A percentile compares a stretch with the other conserved stretches of the same genome.
phyloP scores from a whole-genome alignment of 2,888 invertebrate genomes.

The Eristalinus aeneus region DNA sequence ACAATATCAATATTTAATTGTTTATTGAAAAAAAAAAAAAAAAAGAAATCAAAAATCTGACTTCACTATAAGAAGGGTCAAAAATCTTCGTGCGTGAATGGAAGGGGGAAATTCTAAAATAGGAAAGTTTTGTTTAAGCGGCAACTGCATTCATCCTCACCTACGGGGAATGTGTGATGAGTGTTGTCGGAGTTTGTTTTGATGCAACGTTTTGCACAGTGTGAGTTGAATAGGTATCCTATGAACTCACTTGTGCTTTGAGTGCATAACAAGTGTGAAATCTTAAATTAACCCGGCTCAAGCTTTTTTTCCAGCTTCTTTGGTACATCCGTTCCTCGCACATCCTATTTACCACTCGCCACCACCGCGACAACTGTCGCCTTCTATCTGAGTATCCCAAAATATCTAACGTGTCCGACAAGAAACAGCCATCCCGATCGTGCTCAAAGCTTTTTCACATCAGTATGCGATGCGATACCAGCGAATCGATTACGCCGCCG shows the following conservation, averaged over 20 bases:
- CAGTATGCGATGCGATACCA: constrained; percentile 68
- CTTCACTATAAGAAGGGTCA: constrained; percentile 48
- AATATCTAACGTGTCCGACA: constrained; percentile 62
- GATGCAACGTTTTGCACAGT: constrained; percentile 2
- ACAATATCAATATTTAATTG: constrained; percentile 26
- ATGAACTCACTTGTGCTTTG: constrained; percentile 6
- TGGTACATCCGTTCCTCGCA: constrained; percentile 28
- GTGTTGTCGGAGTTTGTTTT: constrained; percentile 9
- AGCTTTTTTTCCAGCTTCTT: constrained; percentile 33
- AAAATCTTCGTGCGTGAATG: constrained; percentile 21
- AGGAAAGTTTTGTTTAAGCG: constrained; percentile 33
- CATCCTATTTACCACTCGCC: constrained; percentile 55
- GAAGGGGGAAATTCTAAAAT: constrained; percentile 45
- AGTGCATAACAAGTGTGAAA: constrained; percentile 57
- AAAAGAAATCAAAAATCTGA: constrained; percentile 6
- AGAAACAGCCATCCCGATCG: constrained; percentile 18
- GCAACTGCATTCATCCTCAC: background rate
- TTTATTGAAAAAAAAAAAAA: constrained; percentile 21
- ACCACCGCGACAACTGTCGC: constrained; percentile 49
- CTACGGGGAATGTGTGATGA: background rate
- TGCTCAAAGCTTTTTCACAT: constrained; percentile 61
- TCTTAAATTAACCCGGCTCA: constrained; percentile 35
- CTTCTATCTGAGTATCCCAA: constrained; percentile 64
- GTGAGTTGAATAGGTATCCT: constrained; percentile 25
- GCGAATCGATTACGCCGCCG: constrained; percentile 68